These are phyloP conservation scores for Hypena proboscidalis DNA, from an alignment of 2,888 invertebrate genomes.

Conservation along the genomic window DNA sequence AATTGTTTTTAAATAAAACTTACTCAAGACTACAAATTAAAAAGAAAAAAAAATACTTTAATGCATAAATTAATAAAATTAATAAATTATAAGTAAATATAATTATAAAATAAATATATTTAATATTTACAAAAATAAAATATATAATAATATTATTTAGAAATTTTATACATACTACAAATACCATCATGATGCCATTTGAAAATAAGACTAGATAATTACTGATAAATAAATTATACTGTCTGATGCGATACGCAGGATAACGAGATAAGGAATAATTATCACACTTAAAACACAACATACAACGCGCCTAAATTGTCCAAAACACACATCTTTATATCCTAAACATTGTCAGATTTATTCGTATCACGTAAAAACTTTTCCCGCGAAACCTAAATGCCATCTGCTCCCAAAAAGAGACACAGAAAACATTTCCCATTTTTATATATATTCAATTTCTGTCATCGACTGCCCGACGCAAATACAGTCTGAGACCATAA, in stretches of 20 bases:
- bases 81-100: too few species aligned
- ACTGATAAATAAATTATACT: constrained; percentile 7
- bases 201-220: too few species aligned
- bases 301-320: constrained; percentile 27
- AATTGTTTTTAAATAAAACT: too few species aligned
- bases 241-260: constrained; percentile 5
- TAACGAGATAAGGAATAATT: constrained; percentile 11
- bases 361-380: constrained; percentile 39
- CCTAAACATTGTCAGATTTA: constrained; percentile 28
- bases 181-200: too few species aligned
- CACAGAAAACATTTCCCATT: constrained; percentile 26
- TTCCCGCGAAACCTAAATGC: constrained; percentile 33
- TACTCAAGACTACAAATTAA: too few species aligned
- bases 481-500: constrained; percentile 57
- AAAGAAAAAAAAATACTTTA: too few species aligned
- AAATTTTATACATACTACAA: too few species aligned
- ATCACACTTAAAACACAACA: constrained; percentile 13
- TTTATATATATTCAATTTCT: constrained; percentile 58
- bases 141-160: too few species aligned
- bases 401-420: constrained; percentile 37
- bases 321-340: constrained; percentile 15
- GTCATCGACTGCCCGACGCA: constrained; percentile 53
- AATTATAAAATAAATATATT: too few species aligned
- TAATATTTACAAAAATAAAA: too few species aligned
- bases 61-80: too few species aligned